phyloP scores from a whole-genome alignment of 2,797 vertebrate genomes.

The Pachyuromys duprasi region DNA sequence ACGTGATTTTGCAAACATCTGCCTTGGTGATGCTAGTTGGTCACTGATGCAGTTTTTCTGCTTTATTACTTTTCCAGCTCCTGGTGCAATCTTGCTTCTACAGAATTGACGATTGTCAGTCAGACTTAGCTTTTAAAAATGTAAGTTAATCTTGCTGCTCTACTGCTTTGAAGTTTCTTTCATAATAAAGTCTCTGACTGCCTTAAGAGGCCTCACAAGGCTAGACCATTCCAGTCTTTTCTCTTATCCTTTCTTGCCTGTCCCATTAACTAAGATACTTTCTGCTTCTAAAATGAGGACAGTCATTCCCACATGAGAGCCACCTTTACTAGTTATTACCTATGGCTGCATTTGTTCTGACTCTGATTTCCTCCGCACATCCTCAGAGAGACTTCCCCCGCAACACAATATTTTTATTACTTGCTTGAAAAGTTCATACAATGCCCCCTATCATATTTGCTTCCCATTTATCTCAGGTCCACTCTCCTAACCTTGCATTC shows the following conservation, averaged over 20 bases:
- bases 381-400: neutral
- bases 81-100: neutral
- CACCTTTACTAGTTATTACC: neutral
- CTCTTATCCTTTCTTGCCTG: neutral
- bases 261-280: neutral
- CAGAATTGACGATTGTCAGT: neutral
- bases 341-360: neutral
- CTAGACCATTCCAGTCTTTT: neutral
- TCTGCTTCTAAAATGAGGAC: neutral
- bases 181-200: neutral
- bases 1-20: neutral
- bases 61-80: neutral
- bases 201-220: neutral
- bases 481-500: neutral
- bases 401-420: neutral
- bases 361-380: neutral
- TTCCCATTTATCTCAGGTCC: too few species aligned
- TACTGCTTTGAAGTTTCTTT: neutral
- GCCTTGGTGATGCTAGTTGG: neutral
- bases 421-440: too few species aligned
- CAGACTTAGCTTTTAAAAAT: constrained; percentile 37
- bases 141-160: neutral
- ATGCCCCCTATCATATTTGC: too few species aligned
- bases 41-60: neutral
- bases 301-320: neutral